These are phyloP conservation scores for Tachysurus vachellii DNA, from an alignment of 2,113 vertebrate genomes.

Conservation along the genomic window DNA sequence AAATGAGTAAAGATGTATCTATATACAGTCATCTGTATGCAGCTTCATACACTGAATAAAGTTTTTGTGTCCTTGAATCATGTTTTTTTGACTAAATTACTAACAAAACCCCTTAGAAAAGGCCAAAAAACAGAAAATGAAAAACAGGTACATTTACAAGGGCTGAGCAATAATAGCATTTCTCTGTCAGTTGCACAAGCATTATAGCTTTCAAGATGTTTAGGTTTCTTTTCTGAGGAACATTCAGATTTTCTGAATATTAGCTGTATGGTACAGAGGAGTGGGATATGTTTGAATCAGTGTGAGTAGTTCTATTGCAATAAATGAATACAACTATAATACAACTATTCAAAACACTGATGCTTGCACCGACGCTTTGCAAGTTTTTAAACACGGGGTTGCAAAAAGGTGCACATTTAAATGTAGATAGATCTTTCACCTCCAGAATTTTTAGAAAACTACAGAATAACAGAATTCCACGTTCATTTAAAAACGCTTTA, in stretches of 20 bases:
- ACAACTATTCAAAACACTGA: background rate
- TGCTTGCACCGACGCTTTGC: background rate
- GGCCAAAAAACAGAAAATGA: background rate
- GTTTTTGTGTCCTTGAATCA: constrained; percentile 18
- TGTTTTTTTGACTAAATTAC: constrained; percentile 29
- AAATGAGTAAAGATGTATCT: constrained; percentile 65
- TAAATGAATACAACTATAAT: background rate
- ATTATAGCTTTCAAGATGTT: constrained; percentile 52
- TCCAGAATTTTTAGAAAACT: background rate
- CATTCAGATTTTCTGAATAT: constrained; percentile 58
- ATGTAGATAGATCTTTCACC: background rate
- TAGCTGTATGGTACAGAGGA: background rate
- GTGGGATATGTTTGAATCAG: background rate
- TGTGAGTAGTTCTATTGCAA: background rate
- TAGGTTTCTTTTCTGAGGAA: background rate
- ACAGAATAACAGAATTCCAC: background rate
- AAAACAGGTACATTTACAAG: constrained; percentile 30
- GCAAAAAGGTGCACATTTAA: background rate
- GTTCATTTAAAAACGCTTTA: background rate
- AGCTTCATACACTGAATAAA: constrained; percentile 48
- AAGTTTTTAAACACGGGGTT: background rate
- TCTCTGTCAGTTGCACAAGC: constrained; percentile 17
- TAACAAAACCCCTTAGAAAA: constrained; percentile 8
- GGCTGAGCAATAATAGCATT: background rate
- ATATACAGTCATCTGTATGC: constrained; percentile 50